Conservation (phyloP, 2,888 invertebrate genomes). For the Stenolophus ochropezus region DNA sequence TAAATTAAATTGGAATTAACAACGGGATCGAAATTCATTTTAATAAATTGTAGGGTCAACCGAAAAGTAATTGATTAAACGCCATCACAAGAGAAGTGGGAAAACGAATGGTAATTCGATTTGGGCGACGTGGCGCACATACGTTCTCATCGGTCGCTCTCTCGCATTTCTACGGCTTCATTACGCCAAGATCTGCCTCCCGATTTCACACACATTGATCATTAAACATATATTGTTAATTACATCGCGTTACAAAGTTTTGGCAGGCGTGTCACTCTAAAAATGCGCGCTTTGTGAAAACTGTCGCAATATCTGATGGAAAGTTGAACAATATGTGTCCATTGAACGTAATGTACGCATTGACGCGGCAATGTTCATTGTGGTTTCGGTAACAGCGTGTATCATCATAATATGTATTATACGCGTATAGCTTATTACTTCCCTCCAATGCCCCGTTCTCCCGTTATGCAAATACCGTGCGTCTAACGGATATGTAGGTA, state of each 20-base stretch:
- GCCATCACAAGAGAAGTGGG: conserved; percentile 4
- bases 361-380: conserved; percentile 12
- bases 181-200: not conserved
- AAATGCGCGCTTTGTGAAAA: not conserved
- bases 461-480: not conserved
- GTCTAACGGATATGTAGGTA: too few relatives aligned
- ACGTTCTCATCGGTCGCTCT: not conserved
- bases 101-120: conserved; percentile 19
- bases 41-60: conserved; percentile 37
- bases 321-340: not conserved
- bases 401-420: conserved; percentile 17
- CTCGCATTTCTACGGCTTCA: not conserved
- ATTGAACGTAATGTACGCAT: not conserved
- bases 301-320: conserved; percentile 1
- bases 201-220: not conserved
- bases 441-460: not conserved
- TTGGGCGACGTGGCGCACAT: not conserved
- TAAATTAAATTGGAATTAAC: conserved; percentile 37
- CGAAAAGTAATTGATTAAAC: conserved; percentile 21
- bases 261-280: not conserved
- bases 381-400: conserved; percentile 12
- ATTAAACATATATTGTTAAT: not conserved
- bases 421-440: not conserved
- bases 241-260: not conserved
- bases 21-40: conserved; percentile 28